phyloP scores from a whole-genome alignment of 2,888 invertebrate species.

The Thumatha senex region DNA sequence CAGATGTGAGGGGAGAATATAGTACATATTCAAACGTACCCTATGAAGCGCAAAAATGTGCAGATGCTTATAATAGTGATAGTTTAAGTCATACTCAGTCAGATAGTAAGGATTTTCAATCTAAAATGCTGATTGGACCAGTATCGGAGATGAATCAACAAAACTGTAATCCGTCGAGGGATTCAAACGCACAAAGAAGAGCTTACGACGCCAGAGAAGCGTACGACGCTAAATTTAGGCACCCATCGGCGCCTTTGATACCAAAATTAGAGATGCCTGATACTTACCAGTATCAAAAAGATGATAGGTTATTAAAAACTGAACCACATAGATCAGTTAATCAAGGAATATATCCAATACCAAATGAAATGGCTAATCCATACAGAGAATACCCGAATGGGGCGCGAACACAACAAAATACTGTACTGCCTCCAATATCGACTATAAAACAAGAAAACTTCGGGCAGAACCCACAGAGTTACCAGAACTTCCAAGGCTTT shows the following conservation, averaged over 20 bases:
- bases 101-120: slow-evolving; percentile 82
- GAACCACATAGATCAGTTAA: slow-evolving; percentile 53
- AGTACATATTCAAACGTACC: slow-evolving; percentile 64
- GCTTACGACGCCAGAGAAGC: slow-evolving; percentile 68
- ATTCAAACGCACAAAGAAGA: slow-evolving; percentile 72
- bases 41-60: slow-evolving; percentile 76
- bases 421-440: slow-evolving; percentile 75
- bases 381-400: slow-evolving; percentile 68
- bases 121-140: slow-evolving; percentile 82
- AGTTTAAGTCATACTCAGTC: slow-evolving; percentile 74
- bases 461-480: slow-evolving; percentile 61
- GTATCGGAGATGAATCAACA: slow-evolving; percentile 80
- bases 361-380: slow-evolving; percentile 50
- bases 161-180: slow-evolving; percentile 61
- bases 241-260: slow-evolving; percentile 70
- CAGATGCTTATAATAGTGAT: slow-evolving; percentile 76
- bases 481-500: slow-evolving; percentile 65
- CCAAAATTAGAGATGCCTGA: slow-evolving; percentile 77
- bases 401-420: slow-evolving; percentile 55
- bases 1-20: slow-evolving; percentile 73
- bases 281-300: slow-evolving; percentile 69
- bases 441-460: slow-evolving; percentile 80
- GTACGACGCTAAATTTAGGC: slow-evolving; percentile 72
- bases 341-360: slow-evolving; percentile 53
- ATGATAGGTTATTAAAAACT: slow-evolving; percentile 61